Evolutionary conservation across 2,113 vertebrate species (phyloP).

Genomic region (Elephas maximus): DNA sequence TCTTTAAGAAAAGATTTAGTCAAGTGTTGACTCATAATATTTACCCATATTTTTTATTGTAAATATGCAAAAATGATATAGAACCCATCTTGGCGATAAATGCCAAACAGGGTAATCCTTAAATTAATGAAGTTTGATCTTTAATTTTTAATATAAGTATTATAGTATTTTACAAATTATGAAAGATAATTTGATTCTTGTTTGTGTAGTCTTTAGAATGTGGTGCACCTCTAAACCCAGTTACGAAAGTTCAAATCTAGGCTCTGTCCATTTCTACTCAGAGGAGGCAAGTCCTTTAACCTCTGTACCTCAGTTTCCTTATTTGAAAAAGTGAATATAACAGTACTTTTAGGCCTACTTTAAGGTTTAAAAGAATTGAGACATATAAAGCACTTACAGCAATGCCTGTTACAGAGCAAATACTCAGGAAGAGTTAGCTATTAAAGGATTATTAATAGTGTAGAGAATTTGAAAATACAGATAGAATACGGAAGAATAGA

Average conservation of each 20-base stretch:
- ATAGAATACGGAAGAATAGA: background rate
- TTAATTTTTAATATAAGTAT: background rate
- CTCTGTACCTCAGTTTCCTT: background rate
- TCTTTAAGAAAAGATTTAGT: background rate
- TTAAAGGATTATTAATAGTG: background rate
- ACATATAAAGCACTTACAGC: background rate
- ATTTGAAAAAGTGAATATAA: background rate
- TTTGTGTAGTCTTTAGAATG: background rate
- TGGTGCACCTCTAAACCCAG: background rate
- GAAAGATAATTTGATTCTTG: background rate
- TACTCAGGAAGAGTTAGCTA: background rate
- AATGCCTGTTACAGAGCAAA: background rate
- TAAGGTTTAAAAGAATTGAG: background rate
- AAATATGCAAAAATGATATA: background rate
- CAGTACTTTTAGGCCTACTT: background rate
- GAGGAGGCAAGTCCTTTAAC: background rate
- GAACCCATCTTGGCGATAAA: background rate
- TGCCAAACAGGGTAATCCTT: background rate
- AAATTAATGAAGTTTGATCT: background rate
- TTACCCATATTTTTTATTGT: background rate
- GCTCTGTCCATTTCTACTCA: background rate
- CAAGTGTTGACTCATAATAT: background rate
- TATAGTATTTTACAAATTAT: background rate
- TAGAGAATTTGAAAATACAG: slow-evolving; percentile 7
- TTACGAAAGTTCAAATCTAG: background rate